Evolutionary conservation across 2,888 invertebrate species (phyloP).

Genomic region (Oeneis ivallda): DNA sequence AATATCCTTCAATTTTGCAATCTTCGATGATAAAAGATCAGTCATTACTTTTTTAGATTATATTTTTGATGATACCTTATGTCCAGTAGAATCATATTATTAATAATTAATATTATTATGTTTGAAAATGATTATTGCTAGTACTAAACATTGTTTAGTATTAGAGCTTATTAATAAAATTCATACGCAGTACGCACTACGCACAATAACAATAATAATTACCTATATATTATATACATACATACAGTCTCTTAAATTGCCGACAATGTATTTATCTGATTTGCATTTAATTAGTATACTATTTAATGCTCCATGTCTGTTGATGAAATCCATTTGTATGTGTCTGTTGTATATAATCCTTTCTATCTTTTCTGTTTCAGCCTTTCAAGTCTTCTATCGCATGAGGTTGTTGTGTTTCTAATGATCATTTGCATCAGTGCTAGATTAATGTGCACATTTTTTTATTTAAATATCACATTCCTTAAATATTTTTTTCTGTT

Average conservation of each 20-base stretch:
- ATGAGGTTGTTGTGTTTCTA: constrained; percentile 61
- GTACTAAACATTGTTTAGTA: background rate
- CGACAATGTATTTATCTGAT: constrained; percentile 1
- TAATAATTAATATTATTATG: background rate
- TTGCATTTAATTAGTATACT: background rate
- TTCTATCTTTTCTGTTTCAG: constrained; percentile 79
- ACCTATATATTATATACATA: background rate
- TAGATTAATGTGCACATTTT: constrained; percentile 25
- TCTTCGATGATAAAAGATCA: no score
- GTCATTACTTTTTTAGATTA: no score
- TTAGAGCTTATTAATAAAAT: background rate
- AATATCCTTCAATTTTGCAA: no score
- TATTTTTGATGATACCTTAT: background rate
- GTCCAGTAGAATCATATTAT: background rate
- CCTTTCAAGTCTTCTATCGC: constrained; percentile 76
- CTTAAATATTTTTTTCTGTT: constrained; percentile 26
- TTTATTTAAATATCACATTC: constrained; percentile 31
- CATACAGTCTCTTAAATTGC: background rate
- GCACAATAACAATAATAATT: background rate
- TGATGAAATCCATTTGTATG: constrained; percentile 16
- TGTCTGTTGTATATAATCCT: constrained; percentile 65
- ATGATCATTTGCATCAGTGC: constrained; percentile 54
- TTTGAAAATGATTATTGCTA: background rate
- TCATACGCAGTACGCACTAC: background rate
- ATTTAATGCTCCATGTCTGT: background rate